These are phyloP conservation scores for Diadema setosum DNA, from an alignment of 35 echinoderm and acorn worm genomes.

Conservation along the genomic window DNA sequence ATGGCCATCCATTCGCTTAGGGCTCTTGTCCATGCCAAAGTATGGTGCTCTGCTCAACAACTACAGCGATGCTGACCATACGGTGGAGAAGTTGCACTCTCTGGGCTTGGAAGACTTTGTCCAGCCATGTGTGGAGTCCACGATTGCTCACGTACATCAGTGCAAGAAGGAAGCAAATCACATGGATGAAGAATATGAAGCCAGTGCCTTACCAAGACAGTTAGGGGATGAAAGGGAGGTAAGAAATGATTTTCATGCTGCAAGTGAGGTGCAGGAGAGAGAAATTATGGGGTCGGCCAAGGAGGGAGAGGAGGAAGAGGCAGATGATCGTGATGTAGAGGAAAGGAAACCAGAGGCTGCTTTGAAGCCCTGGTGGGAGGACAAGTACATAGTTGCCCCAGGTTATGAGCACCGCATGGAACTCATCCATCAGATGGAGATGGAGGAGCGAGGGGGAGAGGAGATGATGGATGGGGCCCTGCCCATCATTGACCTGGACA, in stretches of 20 bases:
- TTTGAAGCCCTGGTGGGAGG: conserved; percentile 48
- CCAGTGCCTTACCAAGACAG: not conserved
- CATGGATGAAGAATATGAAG: not conserved
- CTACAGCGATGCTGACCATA: conserved; percentile 27
- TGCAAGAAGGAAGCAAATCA: not conserved
- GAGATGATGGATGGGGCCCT: not conserved
- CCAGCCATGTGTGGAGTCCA: not conserved
- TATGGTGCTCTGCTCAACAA: conserved; percentile 89
- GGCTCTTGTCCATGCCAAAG: conserved; percentile 64
- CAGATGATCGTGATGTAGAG: not conserved
- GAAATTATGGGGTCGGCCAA: not conserved
- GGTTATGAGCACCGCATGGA: conserved; percentile 81
- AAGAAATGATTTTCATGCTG: too few species aligned
- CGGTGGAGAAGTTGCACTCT: conserved; percentile 30
- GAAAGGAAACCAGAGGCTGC: not conserved
- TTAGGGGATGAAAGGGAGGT: not conserved
- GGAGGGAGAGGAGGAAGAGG: not conserved
- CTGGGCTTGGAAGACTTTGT: conserved; percentile 77
- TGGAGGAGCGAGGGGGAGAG: conserved; percentile 1
- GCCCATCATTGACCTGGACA: not conserved
- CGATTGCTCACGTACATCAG: not conserved
- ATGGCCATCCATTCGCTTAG: conserved; percentile 79
- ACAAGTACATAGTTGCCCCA: conserved; percentile 65
- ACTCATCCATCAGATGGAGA: conserved; percentile 1
- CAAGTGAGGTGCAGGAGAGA: not conserved